phyloP scores from a whole-genome alignment of 2,113 vertebrate species.

The Lynx canadensis region DNA sequence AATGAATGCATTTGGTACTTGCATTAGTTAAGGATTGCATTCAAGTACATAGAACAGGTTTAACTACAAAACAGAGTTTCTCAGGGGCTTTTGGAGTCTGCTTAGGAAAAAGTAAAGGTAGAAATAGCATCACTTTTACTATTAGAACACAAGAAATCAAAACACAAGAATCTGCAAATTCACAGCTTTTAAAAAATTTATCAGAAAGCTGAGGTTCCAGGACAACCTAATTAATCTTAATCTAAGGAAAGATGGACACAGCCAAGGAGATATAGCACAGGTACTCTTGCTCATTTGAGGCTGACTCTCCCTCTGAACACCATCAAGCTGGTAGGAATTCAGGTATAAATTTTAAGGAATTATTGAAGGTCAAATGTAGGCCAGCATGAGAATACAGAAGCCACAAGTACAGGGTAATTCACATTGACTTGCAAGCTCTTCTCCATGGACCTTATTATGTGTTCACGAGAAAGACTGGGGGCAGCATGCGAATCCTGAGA shows the following conservation, averaged over 20 bases:
- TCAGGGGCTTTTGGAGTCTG: not conserved
- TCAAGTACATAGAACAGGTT: not conserved
- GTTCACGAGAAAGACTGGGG: not conserved
- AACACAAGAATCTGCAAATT: not conserved
- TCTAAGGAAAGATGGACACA: not conserved
- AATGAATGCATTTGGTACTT: not conserved
- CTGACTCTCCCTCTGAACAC: not conserved
- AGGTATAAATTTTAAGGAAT: not conserved
- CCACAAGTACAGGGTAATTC: not conserved
- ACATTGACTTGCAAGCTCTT: not conserved
- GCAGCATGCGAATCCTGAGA: not conserved
- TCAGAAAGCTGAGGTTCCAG: not conserved
- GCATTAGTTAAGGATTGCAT: not conserved
- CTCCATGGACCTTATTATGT: not conserved
- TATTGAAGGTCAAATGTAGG: not conserved
- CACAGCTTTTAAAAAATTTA: not conserved
- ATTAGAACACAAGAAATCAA: not conserved
- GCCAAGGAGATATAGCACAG: not conserved
- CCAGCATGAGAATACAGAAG: not conserved
- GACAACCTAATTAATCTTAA: not conserved
- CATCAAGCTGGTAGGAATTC: not conserved
- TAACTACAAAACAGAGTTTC: not conserved
- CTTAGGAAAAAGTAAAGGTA: not conserved
- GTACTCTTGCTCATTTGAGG: not conserved
- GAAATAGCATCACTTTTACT: conserved; percentile 16